A percentile compares a stretch with the other conserved stretches of the same genome.
These are phyloP conservation scores for Drosophila murphyi DNA, from an alignment of 1,140 invertebrate genomes.

Conservation along the genomic window DNA sequence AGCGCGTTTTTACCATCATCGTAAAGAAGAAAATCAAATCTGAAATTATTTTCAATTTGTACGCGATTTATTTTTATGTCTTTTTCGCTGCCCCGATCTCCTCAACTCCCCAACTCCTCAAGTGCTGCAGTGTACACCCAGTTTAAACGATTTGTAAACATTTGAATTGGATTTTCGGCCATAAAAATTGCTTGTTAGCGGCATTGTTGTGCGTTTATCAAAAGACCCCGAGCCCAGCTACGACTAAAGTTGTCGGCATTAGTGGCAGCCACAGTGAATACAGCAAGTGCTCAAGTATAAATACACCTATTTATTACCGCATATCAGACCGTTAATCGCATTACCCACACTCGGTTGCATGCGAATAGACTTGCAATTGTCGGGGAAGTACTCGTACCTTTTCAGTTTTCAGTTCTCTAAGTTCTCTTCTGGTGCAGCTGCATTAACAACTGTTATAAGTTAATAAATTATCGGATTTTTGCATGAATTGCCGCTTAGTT, in stretches of 20 bases:
- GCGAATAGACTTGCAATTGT: constrained; percentile 26
- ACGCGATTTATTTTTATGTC: constrained; percentile 84
- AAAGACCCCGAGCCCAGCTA: constrained; percentile 34
- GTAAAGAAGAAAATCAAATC: constrained; percentile 83
- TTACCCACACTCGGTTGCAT: constrained; percentile 68
- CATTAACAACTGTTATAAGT: constrained; percentile 73
- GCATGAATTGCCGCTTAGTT: constrained; percentile 70
- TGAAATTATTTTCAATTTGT: constrained; percentile 84
- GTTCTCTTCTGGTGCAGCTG: constrained; percentile 4
- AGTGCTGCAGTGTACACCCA: constrained; percentile 30
- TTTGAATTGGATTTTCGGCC: constrained; percentile 81
- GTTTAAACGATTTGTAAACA: constrained; percentile 83
- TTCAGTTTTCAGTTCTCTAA: constrained; percentile 13
- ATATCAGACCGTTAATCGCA: constrained; percentile 67
- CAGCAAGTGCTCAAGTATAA: constrained; percentile 34
- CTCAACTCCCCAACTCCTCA: constrained; percentile 2
- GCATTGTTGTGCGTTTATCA: constrained; percentile 69
- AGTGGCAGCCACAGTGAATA: constrained; percentile 41
- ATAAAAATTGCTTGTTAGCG: constrained; percentile 78
- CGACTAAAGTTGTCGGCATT: constrained; percentile 59
- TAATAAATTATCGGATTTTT: constrained; percentile 77
- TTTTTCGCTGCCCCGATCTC: constrained; percentile 50
- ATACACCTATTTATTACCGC: constrained; percentile 68
- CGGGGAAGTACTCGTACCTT: constrained; percentile 1
- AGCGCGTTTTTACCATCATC: constrained; percentile 46